phyloP scores from a whole-genome alignment of 2,113 vertebrate genomes.

The Columbina picui region DNA sequence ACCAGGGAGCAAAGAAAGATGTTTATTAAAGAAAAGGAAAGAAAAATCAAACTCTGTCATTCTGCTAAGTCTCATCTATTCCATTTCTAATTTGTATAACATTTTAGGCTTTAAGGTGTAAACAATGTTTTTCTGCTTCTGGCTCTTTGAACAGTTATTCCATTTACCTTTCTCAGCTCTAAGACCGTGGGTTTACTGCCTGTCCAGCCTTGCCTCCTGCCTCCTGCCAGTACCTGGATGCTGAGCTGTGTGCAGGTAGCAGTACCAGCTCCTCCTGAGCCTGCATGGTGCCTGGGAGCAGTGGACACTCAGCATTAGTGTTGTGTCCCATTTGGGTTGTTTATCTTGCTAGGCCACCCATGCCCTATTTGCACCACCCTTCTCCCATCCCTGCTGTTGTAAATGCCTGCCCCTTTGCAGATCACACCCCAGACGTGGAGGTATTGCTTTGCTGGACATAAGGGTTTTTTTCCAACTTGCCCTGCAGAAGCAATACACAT shows the following conservation, averaged over 20 bases:
- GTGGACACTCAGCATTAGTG: not conserved
- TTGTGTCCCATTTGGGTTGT: not conserved
- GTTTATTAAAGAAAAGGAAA: not conserved
- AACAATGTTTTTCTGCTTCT: not conserved
- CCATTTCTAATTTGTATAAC: not conserved
- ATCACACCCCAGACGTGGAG: not conserved
- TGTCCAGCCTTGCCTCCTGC: not conserved
- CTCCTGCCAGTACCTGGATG: not conserved
- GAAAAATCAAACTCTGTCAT: not conserved
- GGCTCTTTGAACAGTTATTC: not conserved
- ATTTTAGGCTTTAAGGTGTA: not conserved
- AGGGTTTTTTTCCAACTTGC: not conserved
- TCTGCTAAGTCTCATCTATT: not conserved
- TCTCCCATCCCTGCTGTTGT: not conserved
- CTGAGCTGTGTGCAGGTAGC: not conserved
- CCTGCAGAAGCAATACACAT: not conserved
- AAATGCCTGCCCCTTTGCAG: not conserved
- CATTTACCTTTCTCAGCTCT: not conserved
- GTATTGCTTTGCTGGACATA: not conserved
- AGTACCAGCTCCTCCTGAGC: not conserved
- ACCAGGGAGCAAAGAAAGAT: not conserved
- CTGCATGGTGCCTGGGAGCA: fast-evolving
- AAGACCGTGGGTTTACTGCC: not conserved
- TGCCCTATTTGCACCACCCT: not conserved
- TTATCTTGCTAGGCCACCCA: not conserved